These are phyloP conservation scores for Amphipyra tragopoginis DNA, from an alignment of 2,888 invertebrate species.

Conservation along the genomic window DNA sequence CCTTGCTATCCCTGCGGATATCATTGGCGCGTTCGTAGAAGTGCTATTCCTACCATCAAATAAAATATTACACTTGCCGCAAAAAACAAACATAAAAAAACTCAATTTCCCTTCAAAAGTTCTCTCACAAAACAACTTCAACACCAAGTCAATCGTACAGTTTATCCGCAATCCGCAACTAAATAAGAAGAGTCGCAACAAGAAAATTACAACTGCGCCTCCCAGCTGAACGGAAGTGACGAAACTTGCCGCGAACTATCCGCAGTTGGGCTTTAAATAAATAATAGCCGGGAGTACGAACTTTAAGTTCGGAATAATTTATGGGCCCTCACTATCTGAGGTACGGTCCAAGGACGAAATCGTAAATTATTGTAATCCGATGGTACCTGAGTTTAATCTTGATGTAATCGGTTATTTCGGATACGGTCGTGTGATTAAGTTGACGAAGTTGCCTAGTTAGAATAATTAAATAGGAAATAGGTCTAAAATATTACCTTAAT, in stretches of 20 bases:
- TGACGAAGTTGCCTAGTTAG: slow-evolving; percentile 15
- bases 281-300: slow-evolving; percentile 59
- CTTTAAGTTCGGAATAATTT: slow-evolving; percentile 63
- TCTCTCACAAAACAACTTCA: slow-evolving; percentile 16
- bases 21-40: no score
- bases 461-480: neutral
- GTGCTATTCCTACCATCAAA: no score
- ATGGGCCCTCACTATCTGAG: slow-evolving; percentile 58
- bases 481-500: neutral
- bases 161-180: slow-evolving; percentile 33
- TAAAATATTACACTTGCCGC: neutral
- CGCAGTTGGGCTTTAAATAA: slow-evolving; percentile 59
- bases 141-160: slow-evolving; percentile 34
- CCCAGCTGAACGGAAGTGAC: slow-evolving; percentile 46
- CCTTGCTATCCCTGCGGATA: no score
- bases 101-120: slow-evolving; percentile 1
- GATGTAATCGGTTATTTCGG: slow-evolving; percentile 47
- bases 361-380: slow-evolving; percentile 59
- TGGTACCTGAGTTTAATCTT: slow-evolving; percentile 48
- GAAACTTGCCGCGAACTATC: slow-evolving; percentile 51
- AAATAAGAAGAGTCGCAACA: slow-evolving; percentile 35
- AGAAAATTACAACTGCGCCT: slow-evolving; percentile 41
- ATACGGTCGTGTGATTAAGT: slow-evolving; percentile 38
- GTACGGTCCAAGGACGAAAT: slow-evolving; percentile 34
- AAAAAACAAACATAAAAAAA: slow-evolving; percentile 21